Conservation (phyloP, 2,888 invertebrate genomes). For the Tetramorium bicarinatum region DNA sequence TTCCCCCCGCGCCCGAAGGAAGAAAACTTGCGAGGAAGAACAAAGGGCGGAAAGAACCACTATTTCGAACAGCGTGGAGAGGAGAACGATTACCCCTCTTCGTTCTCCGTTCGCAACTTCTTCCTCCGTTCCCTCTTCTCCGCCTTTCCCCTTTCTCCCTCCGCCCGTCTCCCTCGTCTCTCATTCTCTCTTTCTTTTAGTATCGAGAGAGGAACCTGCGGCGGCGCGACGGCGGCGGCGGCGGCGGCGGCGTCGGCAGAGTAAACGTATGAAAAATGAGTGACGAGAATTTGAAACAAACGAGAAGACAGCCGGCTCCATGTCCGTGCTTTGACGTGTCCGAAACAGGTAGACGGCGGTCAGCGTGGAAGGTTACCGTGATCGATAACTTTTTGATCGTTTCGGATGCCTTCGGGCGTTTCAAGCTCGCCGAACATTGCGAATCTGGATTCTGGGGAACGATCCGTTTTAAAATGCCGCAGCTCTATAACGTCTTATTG, state of each 20-base stretch:
- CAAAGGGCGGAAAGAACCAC: constrained; percentile 83
- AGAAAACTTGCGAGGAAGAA: constrained; percentile 82
- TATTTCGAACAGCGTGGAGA: constrained; percentile 70
- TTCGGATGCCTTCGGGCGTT: constrained; percentile 24
- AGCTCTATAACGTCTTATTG: constrained; percentile 20
- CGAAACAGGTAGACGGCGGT: constrained; percentile 70
- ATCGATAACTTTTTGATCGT: constrained; percentile 70
- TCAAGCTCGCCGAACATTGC: constrained; percentile 32
- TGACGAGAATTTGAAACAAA: constrained; percentile 82
- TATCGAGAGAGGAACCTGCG: constrained; percentile 59
- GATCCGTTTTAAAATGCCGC: constrained; percentile 21
- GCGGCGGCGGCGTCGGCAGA: constrained; percentile 58
- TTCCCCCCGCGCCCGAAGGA: constrained; percentile 78
- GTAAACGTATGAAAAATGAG: constrained; percentile 83
- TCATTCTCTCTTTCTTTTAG: constrained; percentile 39
- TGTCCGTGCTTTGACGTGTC: constrained; percentile 56
- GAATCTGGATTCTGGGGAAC: constrained; percentile 28
- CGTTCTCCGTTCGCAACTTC: constrained; percentile 49
- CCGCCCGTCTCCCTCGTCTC: background rate
- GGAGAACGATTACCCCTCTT: constrained; percentile 65
- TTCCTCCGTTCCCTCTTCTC: constrained; percentile 19
- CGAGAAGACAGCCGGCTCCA: constrained; percentile 78
- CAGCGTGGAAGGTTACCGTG: constrained; percentile 51
- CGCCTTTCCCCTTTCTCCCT: background rate
- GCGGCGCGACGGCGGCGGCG: constrained; percentile 28